Conservation (phyloP, 2,797 vertebrate species). For the Siniperca obscura region DNA sequence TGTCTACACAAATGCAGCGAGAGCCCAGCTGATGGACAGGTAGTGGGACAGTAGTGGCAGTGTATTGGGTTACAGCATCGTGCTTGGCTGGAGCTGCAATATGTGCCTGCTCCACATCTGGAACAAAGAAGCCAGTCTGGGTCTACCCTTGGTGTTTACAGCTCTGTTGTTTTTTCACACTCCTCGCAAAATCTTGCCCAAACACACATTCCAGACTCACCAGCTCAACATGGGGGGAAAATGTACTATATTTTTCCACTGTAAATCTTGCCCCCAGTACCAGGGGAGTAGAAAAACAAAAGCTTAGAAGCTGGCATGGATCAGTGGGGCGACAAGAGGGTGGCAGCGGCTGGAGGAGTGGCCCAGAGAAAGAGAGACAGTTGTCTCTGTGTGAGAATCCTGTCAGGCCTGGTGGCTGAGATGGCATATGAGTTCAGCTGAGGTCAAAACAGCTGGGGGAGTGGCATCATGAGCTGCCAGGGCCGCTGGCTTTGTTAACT, state of each 20-base stretch:
- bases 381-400: conserved; percentile 53
- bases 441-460: conserved; percentile 72
- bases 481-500: conserved; percentile 37
- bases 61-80: conserved; percentile 54
- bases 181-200: conserved; percentile 78
- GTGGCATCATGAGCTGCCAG: conserved; percentile 44
- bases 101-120: conserved; percentile 79
- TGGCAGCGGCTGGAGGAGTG: conserved; percentile 34
- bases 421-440: conserved; percentile 68
- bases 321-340: conserved; percentile 52
- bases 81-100: conserved; percentile 43
- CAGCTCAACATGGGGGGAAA: conserved; percentile 79
- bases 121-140: conserved; percentile 81
- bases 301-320: conserved; percentile 63
- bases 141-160: conserved; percentile 82
- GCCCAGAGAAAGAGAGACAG: background rate
- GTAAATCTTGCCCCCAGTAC: conserved; percentile 78
- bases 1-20: conserved; percentile 28
- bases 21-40: conserved; percentile 52
- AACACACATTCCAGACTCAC: conserved; percentile 84
- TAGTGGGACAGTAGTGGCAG: conserved; percentile 55
- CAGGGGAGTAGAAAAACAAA: conserved; percentile 64
- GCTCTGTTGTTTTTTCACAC: conserved; percentile 85
- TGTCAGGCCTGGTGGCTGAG: conserved; percentile 42
- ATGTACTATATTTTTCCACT: conserved; percentile 84